Conservation (phyloP, 2,113 vertebrate genomes). For the Oxyura jamaicensis region DNA sequence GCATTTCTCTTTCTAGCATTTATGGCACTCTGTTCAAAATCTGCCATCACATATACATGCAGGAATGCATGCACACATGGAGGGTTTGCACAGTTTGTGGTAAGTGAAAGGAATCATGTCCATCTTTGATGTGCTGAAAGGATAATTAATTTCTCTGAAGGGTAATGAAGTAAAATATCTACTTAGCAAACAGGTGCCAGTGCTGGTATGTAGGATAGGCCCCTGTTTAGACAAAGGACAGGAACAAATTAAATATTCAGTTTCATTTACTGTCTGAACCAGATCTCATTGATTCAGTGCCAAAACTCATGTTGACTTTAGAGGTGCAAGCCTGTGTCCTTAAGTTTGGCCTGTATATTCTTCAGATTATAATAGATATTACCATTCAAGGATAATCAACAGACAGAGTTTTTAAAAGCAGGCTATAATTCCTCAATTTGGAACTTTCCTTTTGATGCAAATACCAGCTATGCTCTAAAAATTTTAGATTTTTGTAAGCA, state of each 20-base stretch:
- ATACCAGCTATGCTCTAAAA: background rate
- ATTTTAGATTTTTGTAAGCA: background rate
- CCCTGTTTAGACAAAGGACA: background rate
- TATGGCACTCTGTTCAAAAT: background rate
- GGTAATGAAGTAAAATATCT: background rate
- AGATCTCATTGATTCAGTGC: background rate
- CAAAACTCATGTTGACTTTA: background rate
- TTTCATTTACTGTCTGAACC: slow-evolving; percentile 1
- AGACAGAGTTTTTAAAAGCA: background rate
- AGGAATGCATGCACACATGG: background rate
- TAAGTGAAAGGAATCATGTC: background rate
- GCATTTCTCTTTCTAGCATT: background rate
- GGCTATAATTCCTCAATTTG: background rate
- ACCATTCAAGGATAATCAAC: background rate
- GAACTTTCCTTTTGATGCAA: background rate
- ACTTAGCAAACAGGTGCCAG: background rate
- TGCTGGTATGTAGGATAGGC: background rate
- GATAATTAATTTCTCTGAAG: slow-evolving; percentile 7
- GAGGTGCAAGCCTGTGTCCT: background rate
- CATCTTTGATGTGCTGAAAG: background rate
- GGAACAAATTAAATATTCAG: background rate
- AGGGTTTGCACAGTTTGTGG: background rate
- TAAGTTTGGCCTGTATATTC: background rate
- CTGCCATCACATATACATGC: background rate
- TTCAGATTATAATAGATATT: background rate